These are phyloP conservation scores for Ctenochaetus hawaiiensis DNA, from an alignment of 2,797 vertebrate species.

Conservation along the genomic window DNA sequence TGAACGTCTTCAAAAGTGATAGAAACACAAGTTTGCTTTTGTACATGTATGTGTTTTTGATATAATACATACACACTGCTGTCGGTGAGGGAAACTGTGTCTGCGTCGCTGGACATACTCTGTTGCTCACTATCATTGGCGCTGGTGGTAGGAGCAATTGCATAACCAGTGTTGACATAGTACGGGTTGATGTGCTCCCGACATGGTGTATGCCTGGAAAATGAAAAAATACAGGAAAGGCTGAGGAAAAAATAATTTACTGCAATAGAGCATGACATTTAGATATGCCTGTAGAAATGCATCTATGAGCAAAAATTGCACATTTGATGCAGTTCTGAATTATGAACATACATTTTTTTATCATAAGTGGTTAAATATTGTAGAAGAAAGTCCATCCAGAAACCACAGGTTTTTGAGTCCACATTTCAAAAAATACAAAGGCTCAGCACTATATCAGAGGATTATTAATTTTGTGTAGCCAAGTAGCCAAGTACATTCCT, in stretches of 20 bases:
- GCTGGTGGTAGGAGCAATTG: slow-evolving; percentile 93
- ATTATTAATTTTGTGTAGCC: not conserved
- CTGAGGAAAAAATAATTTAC: slow-evolving; percentile 2
- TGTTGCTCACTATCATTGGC: slow-evolving; percentile 98
- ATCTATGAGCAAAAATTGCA: not conserved
- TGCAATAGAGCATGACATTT: not conserved
- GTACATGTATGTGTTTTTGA: not conserved
- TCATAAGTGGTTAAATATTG: not conserved
- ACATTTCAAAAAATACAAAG: not conserved
- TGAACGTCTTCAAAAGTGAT: too few relatives aligned
- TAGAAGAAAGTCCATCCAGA: not conserved
- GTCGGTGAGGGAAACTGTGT: slow-evolving; percentile 96
- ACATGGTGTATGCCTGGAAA: slow-evolving; percentile 81
- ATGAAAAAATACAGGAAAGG: slow-evolving; percentile 13
- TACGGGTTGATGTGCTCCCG: slow-evolving; percentile 93
- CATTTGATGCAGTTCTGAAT: not conserved
- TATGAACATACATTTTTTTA: slow-evolving; percentile 2
- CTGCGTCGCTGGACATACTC: slow-evolving; percentile 98
- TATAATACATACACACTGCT: slow-evolving; percentile 93
- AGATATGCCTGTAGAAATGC: not conserved
- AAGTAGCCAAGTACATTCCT: not conserved
- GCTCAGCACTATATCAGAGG: not conserved
- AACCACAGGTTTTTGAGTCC: not conserved
- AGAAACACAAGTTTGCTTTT: not conserved
- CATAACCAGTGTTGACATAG: slow-evolving; percentile 93